Evolutionary conservation across 2,888 invertebrate species (phyloP).

Genomic region (Anaspis maculata): DNA sequence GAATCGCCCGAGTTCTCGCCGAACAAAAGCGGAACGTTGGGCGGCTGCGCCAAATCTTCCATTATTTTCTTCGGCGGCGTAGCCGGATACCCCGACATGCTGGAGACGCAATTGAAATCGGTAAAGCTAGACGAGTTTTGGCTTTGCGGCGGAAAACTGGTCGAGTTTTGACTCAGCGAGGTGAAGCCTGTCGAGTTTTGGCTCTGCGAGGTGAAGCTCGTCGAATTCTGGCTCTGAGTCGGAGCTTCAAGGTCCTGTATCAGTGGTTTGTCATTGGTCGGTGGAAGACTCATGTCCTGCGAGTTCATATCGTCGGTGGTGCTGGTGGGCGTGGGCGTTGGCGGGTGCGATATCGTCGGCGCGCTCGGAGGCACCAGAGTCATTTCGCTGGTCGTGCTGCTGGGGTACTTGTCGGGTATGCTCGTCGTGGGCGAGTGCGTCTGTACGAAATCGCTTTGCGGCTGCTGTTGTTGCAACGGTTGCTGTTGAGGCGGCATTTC

Average conservation of each 20-base stretch:
- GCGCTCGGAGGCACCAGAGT: conserved; percentile 25
- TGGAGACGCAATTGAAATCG: conserved; percentile 39
- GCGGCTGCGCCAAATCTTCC: conserved; percentile 38
- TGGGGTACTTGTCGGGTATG: conserved; percentile 39
- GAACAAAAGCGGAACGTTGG: conserved; percentile 25
- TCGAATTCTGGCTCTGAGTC: no score
- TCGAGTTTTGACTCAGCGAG: neutral
- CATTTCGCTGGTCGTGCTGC: conserved; percentile 37
- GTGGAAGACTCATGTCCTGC: conserved; percentile 38
- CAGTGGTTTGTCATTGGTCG: no score
- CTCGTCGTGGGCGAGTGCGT: conserved; percentile 36
- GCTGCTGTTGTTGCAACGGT: conserved; percentile 28
- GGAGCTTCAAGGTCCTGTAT: no score
- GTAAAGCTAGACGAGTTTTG: conserved; percentile 35
- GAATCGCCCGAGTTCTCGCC: conserved; percentile 37
- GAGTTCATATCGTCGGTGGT: conserved; percentile 40
- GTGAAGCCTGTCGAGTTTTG: conserved; percentile 31
- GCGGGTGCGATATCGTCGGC: conserved; percentile 38
- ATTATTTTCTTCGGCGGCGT: conserved; percentile 36
- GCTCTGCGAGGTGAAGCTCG: conserved; percentile 33
- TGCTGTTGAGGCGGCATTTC: conserved; percentile 19
- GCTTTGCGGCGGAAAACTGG: no score
- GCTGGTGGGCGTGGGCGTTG: conserved; percentile 40
- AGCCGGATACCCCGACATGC: conserved; percentile 38
- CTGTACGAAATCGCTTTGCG: conserved; percentile 28